Base-by-base conservation (phyloP, 2,888 invertebrate genomes). In the Drosophila planitibia region DNA sequence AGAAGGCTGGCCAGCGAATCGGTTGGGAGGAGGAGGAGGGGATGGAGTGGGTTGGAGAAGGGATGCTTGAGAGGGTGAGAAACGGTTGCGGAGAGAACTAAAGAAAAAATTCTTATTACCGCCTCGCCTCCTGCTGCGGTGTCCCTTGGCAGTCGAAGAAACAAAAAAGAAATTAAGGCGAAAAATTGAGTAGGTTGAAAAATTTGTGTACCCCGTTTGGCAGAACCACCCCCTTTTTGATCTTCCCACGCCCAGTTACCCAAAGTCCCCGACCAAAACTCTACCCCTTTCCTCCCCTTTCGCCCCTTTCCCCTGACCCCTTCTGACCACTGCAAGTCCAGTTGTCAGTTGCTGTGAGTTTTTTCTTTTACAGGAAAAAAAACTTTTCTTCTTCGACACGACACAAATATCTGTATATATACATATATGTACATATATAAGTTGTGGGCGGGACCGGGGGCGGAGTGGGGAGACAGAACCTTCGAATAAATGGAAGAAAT, bases 151-250 rank as follows among this genome's bases (percentile, higher is more conserved):
- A 79, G 74, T 74, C 66, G 58, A 68, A 70, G 75, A 82, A 90
- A 88, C 81, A 88, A 85, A 90, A 89, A 90, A 91, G 91, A 87
- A 87, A 87, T 87, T 91, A 87, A 91, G 87, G 83, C 91, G 66
- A 87, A 87, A 90, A 87, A 91, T 91, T 91, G 91, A 90, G 91
- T 87, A 89, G 87, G 91, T 91, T 87, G 87, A 76, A 91, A 91
- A 91, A 88, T 91, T 90, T 89, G 88, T 89, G 74, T 87, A 87
- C 90, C 91, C 88, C 87, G 87, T 71, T 90, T 19, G 16, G 70
- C 74, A 80, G 72, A 64, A 61, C 71, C 58, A 25, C 47, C 59
- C 59, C 58, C n/a, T 58, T 58, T 62, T 62, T 62, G 62, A 62
- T 59, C 30, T 25, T 28, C n/a, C 39, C 66, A 28, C 33, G 33